Conservation (phyloP, 2,888 invertebrate species). For the Drosophila rubida region DNA sequence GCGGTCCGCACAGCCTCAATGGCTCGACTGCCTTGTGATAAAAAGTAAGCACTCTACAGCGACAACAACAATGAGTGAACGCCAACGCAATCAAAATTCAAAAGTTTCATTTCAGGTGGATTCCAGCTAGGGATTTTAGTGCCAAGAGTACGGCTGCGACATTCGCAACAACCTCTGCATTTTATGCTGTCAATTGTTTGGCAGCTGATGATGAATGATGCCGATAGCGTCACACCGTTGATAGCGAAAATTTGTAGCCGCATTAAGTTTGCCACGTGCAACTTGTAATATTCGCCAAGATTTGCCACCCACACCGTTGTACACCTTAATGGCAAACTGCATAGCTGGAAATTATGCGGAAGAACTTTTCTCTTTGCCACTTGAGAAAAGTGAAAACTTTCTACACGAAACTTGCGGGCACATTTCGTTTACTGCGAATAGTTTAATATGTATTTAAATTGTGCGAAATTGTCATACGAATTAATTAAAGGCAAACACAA, state of each 20-base stretch:
- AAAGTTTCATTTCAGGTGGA: slow-evolving; percentile 79
- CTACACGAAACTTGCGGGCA: neutral
- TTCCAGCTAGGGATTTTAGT: slow-evolving; percentile 48
- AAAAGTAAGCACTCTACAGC: slow-evolving; percentile 61
- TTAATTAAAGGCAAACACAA: slow-evolving; percentile 11
- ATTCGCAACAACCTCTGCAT: slow-evolving; percentile 19
- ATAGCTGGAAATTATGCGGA: slow-evolving; percentile 49
- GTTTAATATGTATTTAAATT: slow-evolving; percentile 14
- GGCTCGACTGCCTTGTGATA: slow-evolving; percentile 50
- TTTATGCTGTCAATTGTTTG: slow-evolving; percentile 78
- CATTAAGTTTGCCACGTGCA: slow-evolving; percentile 57
- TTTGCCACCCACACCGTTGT: no score
- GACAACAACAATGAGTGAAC: slow-evolving; percentile 47
- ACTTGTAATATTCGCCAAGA: slow-evolving; percentile 22
- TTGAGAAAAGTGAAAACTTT: slow-evolving; percentile 31
- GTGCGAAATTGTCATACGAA: slow-evolving; percentile 2
- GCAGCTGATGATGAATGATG: slow-evolving; percentile 77
- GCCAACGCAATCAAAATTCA: slow-evolving; percentile 75
- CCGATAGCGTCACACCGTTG: slow-evolving; percentile 60
- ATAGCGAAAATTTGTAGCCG: slow-evolving; percentile 66
- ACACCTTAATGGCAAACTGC: slow-evolving; percentile 40
- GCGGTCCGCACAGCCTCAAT: slow-evolving; percentile 32
- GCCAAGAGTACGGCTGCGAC: neutral
- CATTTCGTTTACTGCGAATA: slow-evolving; percentile 4
- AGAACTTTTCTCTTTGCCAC: slow-evolving; percentile 27